A percentile compares a stretch with the other conserved stretches of the same genome.
Conservation (phyloP, 2,113 vertebrate species). For the Sterrhoptilus dennistouni region DNA sequence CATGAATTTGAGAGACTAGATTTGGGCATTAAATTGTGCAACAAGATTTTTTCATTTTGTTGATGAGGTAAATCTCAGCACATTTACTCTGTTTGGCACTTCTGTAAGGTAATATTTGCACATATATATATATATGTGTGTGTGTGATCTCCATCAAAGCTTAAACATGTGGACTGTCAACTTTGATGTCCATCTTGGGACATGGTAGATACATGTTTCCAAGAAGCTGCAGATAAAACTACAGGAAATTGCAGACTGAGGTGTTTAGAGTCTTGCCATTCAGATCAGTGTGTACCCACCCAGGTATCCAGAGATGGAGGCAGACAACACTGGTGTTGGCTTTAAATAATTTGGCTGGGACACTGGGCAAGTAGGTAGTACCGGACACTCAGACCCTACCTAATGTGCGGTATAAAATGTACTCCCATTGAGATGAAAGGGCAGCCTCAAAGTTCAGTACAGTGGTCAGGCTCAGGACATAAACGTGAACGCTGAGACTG, state of each 20-base stretch:
- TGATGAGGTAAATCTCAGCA: not conserved
- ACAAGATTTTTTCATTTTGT: not conserved
- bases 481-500: not conserved
- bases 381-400: not conserved
- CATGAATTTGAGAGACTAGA: not conserved
- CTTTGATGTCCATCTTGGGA: not conserved
- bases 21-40: not conserved
- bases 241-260: not conserved
- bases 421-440: not conserved
- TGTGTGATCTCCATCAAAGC: not conserved
- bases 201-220: not conserved
- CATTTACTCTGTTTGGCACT: not conserved
- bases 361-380: not conserved
- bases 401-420: not conserved
- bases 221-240: not conserved
- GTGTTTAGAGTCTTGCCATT: not conserved
- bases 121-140: not conserved
- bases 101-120: not conserved
- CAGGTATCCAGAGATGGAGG: not conserved
- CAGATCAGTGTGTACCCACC: not conserved
- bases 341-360: not conserved
- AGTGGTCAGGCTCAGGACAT: not conserved
- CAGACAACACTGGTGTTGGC: not conserved
- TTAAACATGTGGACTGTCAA: not conserved
- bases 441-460: not conserved